phyloP scores from a whole-genome alignment of 2,797 vertebrate species.

The Coregonus sp. region DNA sequence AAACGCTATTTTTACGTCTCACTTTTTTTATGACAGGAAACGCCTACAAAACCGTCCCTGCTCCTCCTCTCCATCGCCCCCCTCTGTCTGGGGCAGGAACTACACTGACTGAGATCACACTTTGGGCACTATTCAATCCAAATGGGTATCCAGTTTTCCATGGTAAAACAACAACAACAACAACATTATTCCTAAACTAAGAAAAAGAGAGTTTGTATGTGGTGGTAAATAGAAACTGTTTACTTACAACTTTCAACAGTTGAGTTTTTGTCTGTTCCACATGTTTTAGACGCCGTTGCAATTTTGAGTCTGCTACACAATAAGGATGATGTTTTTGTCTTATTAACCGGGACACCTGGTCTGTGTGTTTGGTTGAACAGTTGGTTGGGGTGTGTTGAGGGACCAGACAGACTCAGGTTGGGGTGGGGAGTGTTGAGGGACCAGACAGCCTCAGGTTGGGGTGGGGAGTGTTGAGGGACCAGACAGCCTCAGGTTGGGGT shows the following conservation, averaged over 20 bases:
- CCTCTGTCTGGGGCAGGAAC: slow-evolving; percentile 35
- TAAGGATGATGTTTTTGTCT: not conserved
- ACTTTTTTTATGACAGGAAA: slow-evolving; percentile 76
- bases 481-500: no score
- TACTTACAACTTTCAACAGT: not conserved
- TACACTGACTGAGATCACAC: slow-evolving; percentile 39
- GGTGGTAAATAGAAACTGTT: not conserved
- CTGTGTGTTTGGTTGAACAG: not conserved
- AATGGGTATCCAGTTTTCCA: not conserved
- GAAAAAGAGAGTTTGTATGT: not conserved
- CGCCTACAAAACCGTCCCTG: slow-evolving; percentile 77
- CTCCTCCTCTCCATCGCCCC: slow-evolving; percentile 38
- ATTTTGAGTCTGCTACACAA: not conserved
- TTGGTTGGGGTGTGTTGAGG: slow-evolving; percentile 43
- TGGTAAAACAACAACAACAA: not conserved
- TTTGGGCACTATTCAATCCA: not conserved
- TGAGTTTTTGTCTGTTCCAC: not conserved
- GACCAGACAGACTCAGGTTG: slow-evolving; percentile 27
- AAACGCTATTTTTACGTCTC: slow-evolving; percentile 67
- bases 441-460: no score
- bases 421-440: no score
- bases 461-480: no score
- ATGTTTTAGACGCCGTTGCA: not conserved
- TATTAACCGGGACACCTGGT: not conserved
- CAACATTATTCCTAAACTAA: not conserved